Percentiles rank a stretch among this genome's conserved stretches.
phyloP scores from a whole-genome alignment of 2,113 vertebrate genomes.

The Herpailurus yagouaroundi region DNA sequence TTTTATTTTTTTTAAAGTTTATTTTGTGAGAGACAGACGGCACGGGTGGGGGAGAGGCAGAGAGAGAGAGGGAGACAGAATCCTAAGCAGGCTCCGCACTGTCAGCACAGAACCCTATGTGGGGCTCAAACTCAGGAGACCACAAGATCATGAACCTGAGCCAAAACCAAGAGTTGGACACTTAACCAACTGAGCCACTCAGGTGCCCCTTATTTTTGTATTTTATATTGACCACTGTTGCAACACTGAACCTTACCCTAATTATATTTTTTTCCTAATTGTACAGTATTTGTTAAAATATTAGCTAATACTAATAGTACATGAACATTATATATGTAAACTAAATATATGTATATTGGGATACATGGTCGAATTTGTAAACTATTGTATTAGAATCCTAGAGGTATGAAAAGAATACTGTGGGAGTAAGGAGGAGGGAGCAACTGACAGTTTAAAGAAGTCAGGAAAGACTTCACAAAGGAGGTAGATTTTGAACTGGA shows the following conservation, averaged over 20 bases:
- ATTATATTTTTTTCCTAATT: not conserved
- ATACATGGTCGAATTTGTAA: not conserved
- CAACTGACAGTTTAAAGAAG: not conserved
- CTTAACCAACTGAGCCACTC: too few species aligned
- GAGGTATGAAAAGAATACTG: not conserved
- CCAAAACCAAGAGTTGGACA: too few species aligned
- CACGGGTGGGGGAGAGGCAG: too few species aligned
- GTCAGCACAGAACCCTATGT: too few species aligned
- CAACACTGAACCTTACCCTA: not conserved
- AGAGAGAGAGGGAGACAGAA: too few species aligned
- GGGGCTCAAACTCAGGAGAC: too few species aligned
- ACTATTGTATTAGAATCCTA: not conserved
- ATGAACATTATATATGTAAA: not conserved
- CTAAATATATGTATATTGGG: not conserved
- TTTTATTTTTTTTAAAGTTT: too few species aligned
- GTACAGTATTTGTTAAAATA: not conserved
- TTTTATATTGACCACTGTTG: conserved; percentile 19
- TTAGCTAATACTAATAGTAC: conserved; percentile 24
- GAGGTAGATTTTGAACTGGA: not conserved
- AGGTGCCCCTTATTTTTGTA: not conserved
- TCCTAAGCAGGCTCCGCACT: too few species aligned
- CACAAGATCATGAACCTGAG: too few species aligned
- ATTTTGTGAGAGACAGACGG: too few species aligned
- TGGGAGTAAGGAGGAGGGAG: not conserved
- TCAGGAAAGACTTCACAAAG: not conserved